phyloP scores from a whole-genome alignment of 2,888 invertebrate genomes.

The Incurvaria masculella region DNA sequence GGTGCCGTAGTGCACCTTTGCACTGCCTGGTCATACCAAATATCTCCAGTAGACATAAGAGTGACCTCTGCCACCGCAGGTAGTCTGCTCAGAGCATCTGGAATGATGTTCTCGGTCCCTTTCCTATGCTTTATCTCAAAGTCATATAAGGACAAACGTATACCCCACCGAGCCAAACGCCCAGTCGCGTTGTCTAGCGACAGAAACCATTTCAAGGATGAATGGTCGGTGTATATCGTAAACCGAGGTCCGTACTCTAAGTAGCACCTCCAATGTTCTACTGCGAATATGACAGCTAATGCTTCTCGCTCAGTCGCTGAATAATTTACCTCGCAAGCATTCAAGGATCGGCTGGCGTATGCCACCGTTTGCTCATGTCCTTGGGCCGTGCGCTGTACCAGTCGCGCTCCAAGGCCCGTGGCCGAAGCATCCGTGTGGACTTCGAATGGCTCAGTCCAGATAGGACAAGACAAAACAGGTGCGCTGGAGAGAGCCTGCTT shows the following conservation, averaged over 20 bases:
- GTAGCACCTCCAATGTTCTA: background rate
- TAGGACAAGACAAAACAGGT: background rate
- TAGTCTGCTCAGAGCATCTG: slow-evolving; percentile 11
- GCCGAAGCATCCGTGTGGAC: background rate
- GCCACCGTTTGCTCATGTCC: slow-evolving; percentile 1
- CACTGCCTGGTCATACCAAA: too few relatives aligned
- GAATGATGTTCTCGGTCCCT: slow-evolving; percentile 7
- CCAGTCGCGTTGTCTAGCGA: slow-evolving; percentile 4
- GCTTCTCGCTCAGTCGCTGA: slow-evolving; percentile 20
- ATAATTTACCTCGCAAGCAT: slow-evolving; percentile 7
- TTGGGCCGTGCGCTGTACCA: background rate
- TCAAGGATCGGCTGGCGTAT: slow-evolving; percentile 13
- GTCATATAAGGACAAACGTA: slow-evolving; percentile 3
- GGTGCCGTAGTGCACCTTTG: too few relatives aligned
- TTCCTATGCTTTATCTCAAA: slow-evolving; percentile 9
- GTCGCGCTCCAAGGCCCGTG: background rate
- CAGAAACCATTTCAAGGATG: slow-evolving; percentile 11
- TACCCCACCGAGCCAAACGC: slow-evolving; percentile 5
- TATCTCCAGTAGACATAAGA: too few relatives aligned
- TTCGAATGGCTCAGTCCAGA: background rate
- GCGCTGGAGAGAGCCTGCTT: background rate
- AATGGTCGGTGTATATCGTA: background rate
- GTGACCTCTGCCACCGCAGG: too few relatives aligned
- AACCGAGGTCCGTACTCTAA: background rate
- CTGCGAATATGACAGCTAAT: slow-evolving; percentile 18